phyloP scores from a whole-genome alignment of 2,797 vertebrate species.

The Pseudopleuronectes americanus region DNA sequence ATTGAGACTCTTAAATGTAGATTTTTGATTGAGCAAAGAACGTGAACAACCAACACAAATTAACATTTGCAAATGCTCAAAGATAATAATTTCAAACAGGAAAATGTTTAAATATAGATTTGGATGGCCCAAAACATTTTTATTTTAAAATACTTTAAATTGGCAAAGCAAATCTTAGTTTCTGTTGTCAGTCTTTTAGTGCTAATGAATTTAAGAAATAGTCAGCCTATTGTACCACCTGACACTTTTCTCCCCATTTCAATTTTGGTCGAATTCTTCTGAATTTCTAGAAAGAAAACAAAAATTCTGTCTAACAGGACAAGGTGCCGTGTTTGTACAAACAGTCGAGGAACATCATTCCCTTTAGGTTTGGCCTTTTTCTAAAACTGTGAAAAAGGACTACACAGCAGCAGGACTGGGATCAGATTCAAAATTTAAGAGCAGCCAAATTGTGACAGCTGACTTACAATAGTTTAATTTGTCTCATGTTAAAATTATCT shows the following conservation, averaged over 20 bases:
- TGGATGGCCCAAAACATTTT: slow-evolving; percentile 32
- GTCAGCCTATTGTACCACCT: neutral
- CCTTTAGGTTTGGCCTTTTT: neutral
- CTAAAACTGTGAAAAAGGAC: neutral
- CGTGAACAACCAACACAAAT: slow-evolving; percentile 1
- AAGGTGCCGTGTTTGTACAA: too few species aligned
- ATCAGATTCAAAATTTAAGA: slow-evolving; percentile 12
- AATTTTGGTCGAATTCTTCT: neutral
- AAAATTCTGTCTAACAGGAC: too few species aligned
- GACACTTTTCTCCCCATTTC: slow-evolving; percentile 11
- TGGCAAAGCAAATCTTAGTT: slow-evolving; percentile 19
- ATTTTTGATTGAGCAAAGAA: neutral
- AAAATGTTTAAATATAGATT: slow-evolving; percentile 30
- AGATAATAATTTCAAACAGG: slow-evolving; percentile 5
- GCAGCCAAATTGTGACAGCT: neutral
- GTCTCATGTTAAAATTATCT: neutral
- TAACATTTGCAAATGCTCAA: neutral
- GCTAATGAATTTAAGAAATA: slow-evolving; percentile 11
- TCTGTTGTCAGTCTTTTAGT: slow-evolving; percentile 31
- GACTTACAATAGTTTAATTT: neutral
- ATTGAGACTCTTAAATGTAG: slow-evolving; percentile 6
- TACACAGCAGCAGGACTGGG: neutral
- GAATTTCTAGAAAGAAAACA: too few species aligned
- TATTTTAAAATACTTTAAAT: slow-evolving; percentile 14
- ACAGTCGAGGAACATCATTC: neutral